Evolutionary conservation across 2,797 vertebrate species (phyloP), one percentile per base, ranked within the genome.

Genomic region (Notolabrus celidotus): DNA sequence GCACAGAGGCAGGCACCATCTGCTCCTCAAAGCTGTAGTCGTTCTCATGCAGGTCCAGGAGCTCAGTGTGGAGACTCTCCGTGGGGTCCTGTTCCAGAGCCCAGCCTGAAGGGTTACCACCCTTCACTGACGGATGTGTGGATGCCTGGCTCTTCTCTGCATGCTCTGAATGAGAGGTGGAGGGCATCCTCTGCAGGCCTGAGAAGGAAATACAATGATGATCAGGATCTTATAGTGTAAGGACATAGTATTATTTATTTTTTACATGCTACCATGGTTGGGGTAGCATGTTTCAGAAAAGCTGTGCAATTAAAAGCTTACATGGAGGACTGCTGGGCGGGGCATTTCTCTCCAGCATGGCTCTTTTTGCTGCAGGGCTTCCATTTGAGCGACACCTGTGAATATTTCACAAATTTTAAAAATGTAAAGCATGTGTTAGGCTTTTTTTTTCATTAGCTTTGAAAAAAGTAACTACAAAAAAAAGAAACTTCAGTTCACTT

Each of bases 1-100:
- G 54, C 20, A 86, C 56, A 0, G 92, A 89, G 0, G 89, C 81
- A 1, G 94, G 93, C 58, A 93, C 93, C 76, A 92, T 93, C 91
- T 95, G 95, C 59, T 95, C 94, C 2, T 92, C 88, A 51, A 86
- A 71, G 77, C 91, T 78, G 17, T 74, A 81, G 41, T 93, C 91
- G 55, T 87, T 91, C 57, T 46, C 90, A 20, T 82, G 85, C n/a
- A 91, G 80, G n/a, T 86, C 90, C 84, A 58, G 76, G 0, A 86
- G 73, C 29, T 92, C 89, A 0, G 82, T 20, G 1, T 93, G 88
- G 0, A 84, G 71, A 41, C 70, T 67, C 11, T 91, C 89, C 49
- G 65, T 84, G 17, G 75, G 42, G 3, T 74, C 89, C 61, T 88
- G 93, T 80, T 93, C 90, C n/a, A 10, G 43, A 0, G 78, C 46